Percentiles rank a stretch among this genome's conserved stretches.
phyloP scores from a whole-genome alignment of 2,113 vertebrate genomes.

The Ramphastos sulfuratus region DNA sequence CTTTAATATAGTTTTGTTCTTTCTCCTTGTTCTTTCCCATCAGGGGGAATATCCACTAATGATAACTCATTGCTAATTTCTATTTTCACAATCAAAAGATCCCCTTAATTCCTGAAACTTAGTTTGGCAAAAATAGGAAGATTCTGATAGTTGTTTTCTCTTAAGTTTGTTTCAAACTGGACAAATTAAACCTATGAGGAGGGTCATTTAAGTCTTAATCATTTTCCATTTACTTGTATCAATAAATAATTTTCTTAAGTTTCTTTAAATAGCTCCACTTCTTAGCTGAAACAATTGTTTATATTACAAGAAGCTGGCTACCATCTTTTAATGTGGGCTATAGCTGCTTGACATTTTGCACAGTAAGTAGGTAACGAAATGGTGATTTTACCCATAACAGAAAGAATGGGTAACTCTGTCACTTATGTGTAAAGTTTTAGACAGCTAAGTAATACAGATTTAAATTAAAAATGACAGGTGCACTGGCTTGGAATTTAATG shows the following conservation, averaged over 20 bases:
- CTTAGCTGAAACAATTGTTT: slow-evolving; percentile 30
- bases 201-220: not conserved
- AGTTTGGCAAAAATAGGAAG: slow-evolving; percentile 12
- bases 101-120: not conserved
- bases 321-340: not conserved
- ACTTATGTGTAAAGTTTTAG: slow-evolving; percentile 76
- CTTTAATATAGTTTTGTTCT: not conserved
- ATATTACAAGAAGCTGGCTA: not conserved
- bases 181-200: not conserved
- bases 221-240: not conserved
- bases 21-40: not conserved
- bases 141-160: not conserved
- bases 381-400: slow-evolving; percentile 61
- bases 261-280: not conserved
- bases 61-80: slow-evolving; percentile 2
- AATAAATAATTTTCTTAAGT: slow-evolving; percentile 21
- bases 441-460: slow-evolving; percentile 79
- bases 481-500: slow-evolving; percentile 73
- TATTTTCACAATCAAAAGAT: slow-evolving; percentile 34
- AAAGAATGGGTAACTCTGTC: slow-evolving; percentile 73
- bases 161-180: not conserved
- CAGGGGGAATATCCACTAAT: not conserved
- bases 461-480: slow-evolving; percentile 79
- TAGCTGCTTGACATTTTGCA: slow-evolving; percentile 39
- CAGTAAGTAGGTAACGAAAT: slow-evolving; percentile 60